Evolutionary conservation across 2,113 vertebrate species (phyloP), one percentile per base, ranked within the genome.

Genomic region (Gnathonemus longibarbis): DNA sequence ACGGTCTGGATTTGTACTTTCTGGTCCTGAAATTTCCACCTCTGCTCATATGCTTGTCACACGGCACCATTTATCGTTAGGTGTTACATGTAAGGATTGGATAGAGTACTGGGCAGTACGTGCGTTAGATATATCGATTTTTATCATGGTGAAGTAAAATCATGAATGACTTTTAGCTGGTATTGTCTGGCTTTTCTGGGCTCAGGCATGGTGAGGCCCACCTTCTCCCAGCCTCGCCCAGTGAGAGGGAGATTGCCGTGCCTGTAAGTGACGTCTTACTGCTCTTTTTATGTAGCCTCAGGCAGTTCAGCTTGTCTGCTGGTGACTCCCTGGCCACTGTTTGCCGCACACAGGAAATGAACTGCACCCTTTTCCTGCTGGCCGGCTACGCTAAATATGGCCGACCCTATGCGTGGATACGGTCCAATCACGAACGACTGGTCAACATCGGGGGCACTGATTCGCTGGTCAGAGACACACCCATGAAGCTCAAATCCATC

Each of bases 361-460:
- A 96, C 92, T 96, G 96, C 93, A 96, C 96, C 89, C 95, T 97
- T 50, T 97, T 97, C 89, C 83, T 97, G 84, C 56, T 97, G 94
- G 96, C 96, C 0, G 95, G 96, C 39, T 97, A 97, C 39, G 92
- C 96, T 90, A 96, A 95, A 85, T 97, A 97, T 80, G 96, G 95
- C 0, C 94, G 94, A 1, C 96, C 96, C 17, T 95, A 96, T 89
- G 95, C 95, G 66, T 97, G 96, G 96, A 96, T 96, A 48, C 95
- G 96, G 90, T 97, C 96, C 92, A 96, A 96, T 90, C 96, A 96
- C 62, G 95, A 96, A 88, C 95, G 96, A 39, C 94, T 96, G 89
- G 94, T 96, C 85, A 95, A 93, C 90, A 94, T 95, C 15, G 95
- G 95, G 2, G 95, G 95, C 84, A 93, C 94, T 3, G 94, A 96